phyloP scores from a whole-genome alignment of 2,888 invertebrate genomes.

The Pristionchus exspectatus region DNA sequence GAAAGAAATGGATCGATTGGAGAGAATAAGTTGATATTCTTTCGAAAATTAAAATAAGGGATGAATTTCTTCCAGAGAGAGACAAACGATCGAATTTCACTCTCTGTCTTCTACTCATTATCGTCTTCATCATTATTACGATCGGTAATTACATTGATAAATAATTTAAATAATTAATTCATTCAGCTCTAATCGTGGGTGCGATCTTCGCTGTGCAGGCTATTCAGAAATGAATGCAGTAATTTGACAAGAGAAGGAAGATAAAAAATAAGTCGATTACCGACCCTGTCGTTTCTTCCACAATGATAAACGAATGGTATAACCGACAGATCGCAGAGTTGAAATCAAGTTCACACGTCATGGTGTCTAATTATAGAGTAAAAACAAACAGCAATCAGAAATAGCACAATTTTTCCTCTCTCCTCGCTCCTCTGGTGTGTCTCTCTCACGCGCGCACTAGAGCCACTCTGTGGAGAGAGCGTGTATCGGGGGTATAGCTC shows the following conservation, averaged over 20 bases:
- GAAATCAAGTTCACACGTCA: slow-evolving; percentile 22
- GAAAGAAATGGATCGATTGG: slow-evolving; percentile 11
- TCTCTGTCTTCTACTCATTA: not conserved
- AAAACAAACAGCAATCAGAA: not conserved
- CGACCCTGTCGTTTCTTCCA: slow-evolving; percentile 5
- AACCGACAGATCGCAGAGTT: not conserved
- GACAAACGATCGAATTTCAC: slow-evolving; percentile 14
- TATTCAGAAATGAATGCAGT: not conserved
- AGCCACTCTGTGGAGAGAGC: not conserved
- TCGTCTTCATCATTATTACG: not conserved
- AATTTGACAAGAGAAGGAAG: not conserved
- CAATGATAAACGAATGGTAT: slow-evolving; percentile 38
- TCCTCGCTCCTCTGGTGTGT: not conserved
- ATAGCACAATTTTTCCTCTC: not conserved
- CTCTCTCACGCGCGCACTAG: slow-evolving; percentile 22
- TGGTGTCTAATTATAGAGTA: not conserved
- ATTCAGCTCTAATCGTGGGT: not conserved
- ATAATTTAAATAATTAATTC: not conserved
- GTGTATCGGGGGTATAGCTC: slow-evolving; percentile 66
- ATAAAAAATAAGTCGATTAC: slow-evolving; percentile 33
- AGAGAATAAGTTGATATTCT: not conserved
- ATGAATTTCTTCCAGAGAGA: not conserved
- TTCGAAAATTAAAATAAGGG: not conserved
- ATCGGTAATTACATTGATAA: not conserved
- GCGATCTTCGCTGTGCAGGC: not conserved